Evolutionary conservation across 92 coral and sea anemone genomes (phyloP), one percentile per base, ranked within the genome.

Genomic region (Parazoanthus atlanticus): DNA sequence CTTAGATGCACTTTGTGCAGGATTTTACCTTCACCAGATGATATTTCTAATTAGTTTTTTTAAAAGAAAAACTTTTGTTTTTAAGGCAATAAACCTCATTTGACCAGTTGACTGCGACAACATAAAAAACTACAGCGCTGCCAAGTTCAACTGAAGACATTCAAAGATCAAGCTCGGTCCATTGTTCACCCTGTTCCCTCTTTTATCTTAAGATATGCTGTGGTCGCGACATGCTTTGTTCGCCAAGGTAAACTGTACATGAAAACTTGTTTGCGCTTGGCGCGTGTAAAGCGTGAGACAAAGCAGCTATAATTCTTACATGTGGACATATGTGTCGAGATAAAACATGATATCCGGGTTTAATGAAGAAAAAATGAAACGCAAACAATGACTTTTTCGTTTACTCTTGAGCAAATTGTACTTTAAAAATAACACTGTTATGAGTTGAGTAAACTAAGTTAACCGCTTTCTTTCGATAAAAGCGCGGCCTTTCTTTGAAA

Each of bases 241-340:
- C 23, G 43, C 72, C 72, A 52, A 43, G 29, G 64, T 83, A 67
- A 70, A 83, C 36, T 43, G 29, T 0, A 26, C 34, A 49, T 12
- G 76, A 66, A 82, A 41, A 26, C 3, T 41, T 83, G 56, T 83
- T 83, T 83, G 78, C 34, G 67, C 66, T 41, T 70, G 78, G 52
- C 76, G 86, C 78, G 86, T 70, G 86, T 8, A 69, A n/a, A 41
- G 58, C n/a, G 43, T 43, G 67, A 10, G 40, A 69, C 25, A 38
- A 47, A 69, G 36, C 61, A 43, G n/a, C 76, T 25, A 41, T 23
- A 30, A 26, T 69, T 41, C 52, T 28, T 67, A 41, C 77, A 69
- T 83, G 86, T 70, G 77, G 58, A 83, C 40, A 15, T 69, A 26
- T 40, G 66, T 83, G 86, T 83, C 86, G 66, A 83, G 66, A 67